Percentiles rank a stretch among this genome's conserved stretches.
These are phyloP conservation scores for Chymomyza amoena DNA, from an alignment of 2,888 invertebrate species.

Conservation along the genomic window DNA sequence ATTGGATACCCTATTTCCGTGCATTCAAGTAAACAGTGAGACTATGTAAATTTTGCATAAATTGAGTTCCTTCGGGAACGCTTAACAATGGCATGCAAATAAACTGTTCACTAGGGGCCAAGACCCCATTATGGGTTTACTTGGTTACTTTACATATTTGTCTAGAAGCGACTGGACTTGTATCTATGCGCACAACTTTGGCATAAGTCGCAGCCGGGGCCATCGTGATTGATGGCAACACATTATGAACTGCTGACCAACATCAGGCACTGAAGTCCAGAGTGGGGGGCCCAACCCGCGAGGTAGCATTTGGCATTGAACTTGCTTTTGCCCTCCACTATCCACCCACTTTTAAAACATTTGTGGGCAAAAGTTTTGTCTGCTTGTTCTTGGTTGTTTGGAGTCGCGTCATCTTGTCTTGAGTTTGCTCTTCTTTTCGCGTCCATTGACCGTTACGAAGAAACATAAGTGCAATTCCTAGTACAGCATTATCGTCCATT, in stretches of 20 bases:
- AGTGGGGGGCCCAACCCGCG: neutral
- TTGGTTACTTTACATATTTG: conserved; percentile 33
- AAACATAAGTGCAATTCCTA: neutral
- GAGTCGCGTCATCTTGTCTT: neutral
- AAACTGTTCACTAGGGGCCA: conserved; percentile 24
- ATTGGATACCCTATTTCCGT: neutral
- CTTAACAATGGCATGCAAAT: conserved; percentile 26
- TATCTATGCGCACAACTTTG: neutral
- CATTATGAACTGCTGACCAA: neutral
- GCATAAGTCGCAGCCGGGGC: neutral
- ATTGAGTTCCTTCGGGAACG: neutral
- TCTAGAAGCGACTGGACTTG: neutral
- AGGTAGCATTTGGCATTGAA: neutral
- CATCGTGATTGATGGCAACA: neutral
- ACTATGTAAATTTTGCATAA: neutral
- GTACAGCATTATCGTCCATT: conserved; percentile 7
- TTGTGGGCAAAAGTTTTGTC: conserved; percentile 27
- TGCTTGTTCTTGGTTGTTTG: neutral
- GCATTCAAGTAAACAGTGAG: neutral
- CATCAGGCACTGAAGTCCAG: neutral
- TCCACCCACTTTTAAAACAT: conserved; percentile 11
- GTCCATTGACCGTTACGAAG: conserved; percentile 19
- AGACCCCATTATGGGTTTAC: neutral
- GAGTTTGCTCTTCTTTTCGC: conserved; percentile 5
- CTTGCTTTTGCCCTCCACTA: conserved; percentile 11